phyloP scores from a whole-genome alignment of 1,140 invertebrate species.

The Orchesella cincta region DNA sequence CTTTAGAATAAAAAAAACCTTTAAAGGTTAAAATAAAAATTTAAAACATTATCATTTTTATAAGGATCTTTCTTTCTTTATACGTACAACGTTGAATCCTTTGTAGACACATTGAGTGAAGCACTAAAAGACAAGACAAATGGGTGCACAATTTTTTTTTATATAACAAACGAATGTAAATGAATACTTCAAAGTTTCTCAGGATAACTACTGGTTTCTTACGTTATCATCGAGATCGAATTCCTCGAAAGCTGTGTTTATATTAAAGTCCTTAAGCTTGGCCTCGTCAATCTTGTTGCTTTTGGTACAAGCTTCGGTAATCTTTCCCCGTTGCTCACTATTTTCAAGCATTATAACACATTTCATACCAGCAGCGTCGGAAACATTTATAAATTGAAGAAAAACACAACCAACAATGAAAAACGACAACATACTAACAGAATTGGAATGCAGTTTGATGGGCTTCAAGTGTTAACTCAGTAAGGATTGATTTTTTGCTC shows the following conservation, averaged over 20 bases:
- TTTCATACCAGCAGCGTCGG: no score
- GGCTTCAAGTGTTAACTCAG: no score
- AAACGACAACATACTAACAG: no score
- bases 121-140: background rate
- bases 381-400: no score
- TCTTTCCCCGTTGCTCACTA: background rate
- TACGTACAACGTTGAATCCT: background rate
- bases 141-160: no score
- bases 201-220: background rate
- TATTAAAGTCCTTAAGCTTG: background rate
- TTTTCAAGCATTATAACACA: background rate
- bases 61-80: background rate
- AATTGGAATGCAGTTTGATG: background rate
- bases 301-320: background rate
- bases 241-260: background rate
- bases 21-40: no score
- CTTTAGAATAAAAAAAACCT: background rate
- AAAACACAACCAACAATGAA: no score
- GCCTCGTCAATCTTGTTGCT: constrained; percentile 5
- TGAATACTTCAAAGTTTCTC: background rate
- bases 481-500: no score
- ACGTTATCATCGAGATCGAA: constrained; percentile 14
- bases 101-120: background rate
- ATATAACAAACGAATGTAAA: background rate
- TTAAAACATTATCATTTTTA: no score